Percentiles rank a stretch among this genome's conserved stretches.
Conservation (phyloP, 2,888 invertebrate species). For the Callyntrura guangdongensis region DNA sequence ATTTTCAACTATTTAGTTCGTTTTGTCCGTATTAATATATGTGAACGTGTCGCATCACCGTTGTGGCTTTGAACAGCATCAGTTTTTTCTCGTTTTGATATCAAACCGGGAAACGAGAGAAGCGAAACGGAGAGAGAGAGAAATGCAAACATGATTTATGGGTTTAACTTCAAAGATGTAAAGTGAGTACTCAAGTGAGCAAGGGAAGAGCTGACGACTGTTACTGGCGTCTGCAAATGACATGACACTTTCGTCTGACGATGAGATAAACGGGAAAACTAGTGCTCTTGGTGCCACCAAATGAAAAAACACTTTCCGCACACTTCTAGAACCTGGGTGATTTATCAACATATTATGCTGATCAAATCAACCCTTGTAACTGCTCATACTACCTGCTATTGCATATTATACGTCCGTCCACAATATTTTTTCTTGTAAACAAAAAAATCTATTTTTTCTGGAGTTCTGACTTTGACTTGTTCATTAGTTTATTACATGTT, state of each 20-base stretch:
- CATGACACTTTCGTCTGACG: slow-evolving; percentile 36
- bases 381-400: background rate
- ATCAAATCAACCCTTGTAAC: slow-evolving; percentile 28
- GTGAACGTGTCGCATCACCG: background rate
- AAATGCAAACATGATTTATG: slow-evolving; percentile 42
- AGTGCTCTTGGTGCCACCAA: too few relatives aligned
- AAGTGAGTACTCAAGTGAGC: slow-evolving; percentile 1
- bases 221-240: slow-evolving; percentile 32
- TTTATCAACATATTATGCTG: slow-evolving; percentile 41
- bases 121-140: background rate
- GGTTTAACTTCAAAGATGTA: background rate
- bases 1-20: background rate
- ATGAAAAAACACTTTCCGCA: background rate
- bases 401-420: background rate
- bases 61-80: background rate
- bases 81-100: background rate
- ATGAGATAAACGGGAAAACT: background rate
- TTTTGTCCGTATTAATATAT: too few relatives aligned
- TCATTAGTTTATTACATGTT: too few relatives aligned
- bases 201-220: too few relatives aligned
- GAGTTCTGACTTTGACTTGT: too few relatives aligned
- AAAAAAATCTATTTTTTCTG: too few relatives aligned
- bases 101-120: too few relatives aligned
- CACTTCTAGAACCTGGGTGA: background rate
- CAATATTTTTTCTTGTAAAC: too few relatives aligned